Conservation (phyloP, 2,888 invertebrate genomes). For the Scaptomyza cyrtandrae region DNA sequence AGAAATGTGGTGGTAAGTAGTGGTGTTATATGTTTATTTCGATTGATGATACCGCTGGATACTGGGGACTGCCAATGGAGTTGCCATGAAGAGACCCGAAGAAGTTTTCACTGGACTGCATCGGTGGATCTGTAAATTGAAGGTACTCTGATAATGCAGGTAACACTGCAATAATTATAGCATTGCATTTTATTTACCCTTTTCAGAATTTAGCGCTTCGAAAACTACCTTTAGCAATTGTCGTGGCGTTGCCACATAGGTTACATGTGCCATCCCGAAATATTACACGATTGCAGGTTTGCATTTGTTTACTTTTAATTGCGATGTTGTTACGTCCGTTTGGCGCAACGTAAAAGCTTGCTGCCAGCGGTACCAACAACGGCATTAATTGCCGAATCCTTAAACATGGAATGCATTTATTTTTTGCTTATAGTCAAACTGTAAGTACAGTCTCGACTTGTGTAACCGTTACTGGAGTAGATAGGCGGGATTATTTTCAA, state of each 20-base stretch:
- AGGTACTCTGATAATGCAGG: slow-evolving; percentile 40
- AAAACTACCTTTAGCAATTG: background rate
- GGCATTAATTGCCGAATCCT: slow-evolving; percentile 77
- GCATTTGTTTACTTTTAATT: background rate
- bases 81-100: background rate
- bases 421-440: background rate
- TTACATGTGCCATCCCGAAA: background rate
- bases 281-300: background rate
- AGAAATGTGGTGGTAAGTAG: slow-evolving; percentile 58
- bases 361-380: slow-evolving; percentile 48
- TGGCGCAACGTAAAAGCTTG: slow-evolving; percentile 69
- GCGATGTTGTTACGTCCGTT: slow-evolving; percentile 57
- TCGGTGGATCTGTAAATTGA: slow-evolving; percentile 5
- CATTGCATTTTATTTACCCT: slow-evolving; percentile 19
- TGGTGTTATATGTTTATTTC: slow-evolving; percentile 40
- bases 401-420: background rate
- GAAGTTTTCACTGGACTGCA: background rate
- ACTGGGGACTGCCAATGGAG: background rate
- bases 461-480: background rate
- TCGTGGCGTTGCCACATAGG: slow-evolving; percentile 29
- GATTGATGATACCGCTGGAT: background rate
- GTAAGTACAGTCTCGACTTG: background rate
- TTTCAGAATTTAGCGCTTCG: slow-evolving; percentile 19
- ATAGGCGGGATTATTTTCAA: too few species aligned
- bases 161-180: slow-evolving; percentile 28